Percentiles rank a stretch among this genome's conserved stretches.
These are phyloP conservation scores for Takifugu flavidus DNA, from an alignment of 2,113 vertebrate genomes.

Conservation along the genomic window DNA sequence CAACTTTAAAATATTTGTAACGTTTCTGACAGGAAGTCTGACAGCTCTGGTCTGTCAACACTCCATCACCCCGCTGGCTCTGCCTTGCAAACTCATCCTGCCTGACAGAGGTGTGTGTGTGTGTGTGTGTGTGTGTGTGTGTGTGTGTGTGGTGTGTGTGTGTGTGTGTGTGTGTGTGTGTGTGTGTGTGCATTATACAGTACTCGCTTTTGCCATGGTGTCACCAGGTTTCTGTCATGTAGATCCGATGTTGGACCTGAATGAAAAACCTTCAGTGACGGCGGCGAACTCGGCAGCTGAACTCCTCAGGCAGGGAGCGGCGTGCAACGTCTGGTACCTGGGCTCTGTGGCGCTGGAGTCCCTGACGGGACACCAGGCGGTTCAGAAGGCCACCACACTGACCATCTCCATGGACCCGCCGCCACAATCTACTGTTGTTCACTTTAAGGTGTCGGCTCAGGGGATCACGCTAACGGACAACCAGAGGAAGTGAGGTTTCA, in stretches of 20 bases:
- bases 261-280: conserved; percentile 75
- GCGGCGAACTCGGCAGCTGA: conserved; percentile 90
- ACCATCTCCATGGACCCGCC: conserved; percentile 79
- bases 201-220: background rate
- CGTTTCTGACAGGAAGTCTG: conserved; percentile 81
- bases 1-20: no score
- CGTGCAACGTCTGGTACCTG: conserved; percentile 95
- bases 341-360: conserved; percentile 92
- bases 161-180: no score
- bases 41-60: conserved; percentile 94
- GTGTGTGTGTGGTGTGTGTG: no score
- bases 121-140: conserved; percentile 4
- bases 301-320: conserved; percentile 94
- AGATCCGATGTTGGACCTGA: conserved; percentile 87
- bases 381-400: conserved; percentile 86
- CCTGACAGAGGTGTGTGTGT: conserved; percentile 83
- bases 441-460: conserved; percentile 95
- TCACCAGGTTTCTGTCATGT: background rate
- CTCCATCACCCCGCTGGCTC: conserved; percentile 91
- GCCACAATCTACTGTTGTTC: conserved; percentile 84
- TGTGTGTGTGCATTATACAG: background rate
- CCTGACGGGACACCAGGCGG: conserved; percentile 88
- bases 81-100: conserved; percentile 93
- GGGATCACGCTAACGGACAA: conserved; percentile 96
- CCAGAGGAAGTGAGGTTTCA: conserved; percentile 87